Evolutionary conservation across 2,888 invertebrate species (phyloP).

Genomic region (Leucania comma): DNA sequence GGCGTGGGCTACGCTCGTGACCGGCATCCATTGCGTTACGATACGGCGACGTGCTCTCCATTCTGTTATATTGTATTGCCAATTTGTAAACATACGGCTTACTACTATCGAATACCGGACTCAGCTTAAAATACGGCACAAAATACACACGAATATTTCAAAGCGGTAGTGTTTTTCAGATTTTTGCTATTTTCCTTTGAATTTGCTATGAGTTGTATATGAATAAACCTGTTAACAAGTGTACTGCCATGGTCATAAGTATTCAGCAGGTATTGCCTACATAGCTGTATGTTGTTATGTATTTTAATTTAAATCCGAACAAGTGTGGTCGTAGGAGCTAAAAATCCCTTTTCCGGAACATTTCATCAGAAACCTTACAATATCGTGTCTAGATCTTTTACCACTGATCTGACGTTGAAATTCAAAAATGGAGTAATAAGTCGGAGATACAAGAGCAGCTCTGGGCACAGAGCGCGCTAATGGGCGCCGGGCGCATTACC

Average conservation of each 20-base stretch:
- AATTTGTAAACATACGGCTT: constrained; percentile 68
- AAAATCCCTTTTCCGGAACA: background rate
- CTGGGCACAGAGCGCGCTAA: constrained; percentile 73
- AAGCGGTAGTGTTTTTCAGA: constrained; percentile 22
- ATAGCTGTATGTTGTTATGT: background rate
- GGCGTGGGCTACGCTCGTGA: constrained; percentile 67
- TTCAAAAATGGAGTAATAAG: constrained; percentile 67
- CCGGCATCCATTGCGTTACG: constrained; percentile 70
- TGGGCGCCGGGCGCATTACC: constrained; percentile 78
- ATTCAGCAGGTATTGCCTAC: background rate
- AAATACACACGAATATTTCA: constrained; percentile 43
- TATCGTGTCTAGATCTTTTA: constrained; percentile 4
- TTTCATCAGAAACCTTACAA: background rate
- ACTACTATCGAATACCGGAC: constrained; percentile 47
- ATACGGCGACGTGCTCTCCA: constrained; percentile 66
- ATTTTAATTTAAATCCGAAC: background rate
- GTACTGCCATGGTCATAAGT: background rate
- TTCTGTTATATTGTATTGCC: constrained; percentile 66
- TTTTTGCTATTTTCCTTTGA: constrained; percentile 2
- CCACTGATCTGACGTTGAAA: constrained; percentile 46
- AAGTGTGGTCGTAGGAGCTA: background rate
- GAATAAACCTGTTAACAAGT: background rate
- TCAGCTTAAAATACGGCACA: constrained; percentile 44
- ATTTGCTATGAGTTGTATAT: background rate
- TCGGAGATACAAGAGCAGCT: constrained; percentile 67